Base-by-base conservation (phyloP, 2,113 vertebrate genomes). In the Cranoglanis bouderius region DNA sequence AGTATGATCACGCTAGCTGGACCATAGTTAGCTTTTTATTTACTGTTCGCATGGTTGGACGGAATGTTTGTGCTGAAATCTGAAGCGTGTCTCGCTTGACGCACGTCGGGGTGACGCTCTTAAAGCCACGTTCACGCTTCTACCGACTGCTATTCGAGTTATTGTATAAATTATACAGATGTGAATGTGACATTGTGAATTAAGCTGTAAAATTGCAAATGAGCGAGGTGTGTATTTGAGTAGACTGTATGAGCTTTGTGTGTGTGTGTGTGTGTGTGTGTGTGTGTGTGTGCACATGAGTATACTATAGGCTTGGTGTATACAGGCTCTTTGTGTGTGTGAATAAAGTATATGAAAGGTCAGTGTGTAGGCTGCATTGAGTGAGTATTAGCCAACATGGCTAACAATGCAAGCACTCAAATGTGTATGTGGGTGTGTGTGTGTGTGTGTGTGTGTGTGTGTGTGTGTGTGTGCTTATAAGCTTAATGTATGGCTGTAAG, bases 351-450 rank as follows among this genome's bases (percentile, higher is more conserved):
- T 85, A 85, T 67, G 61, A 67, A 67, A 55, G 61, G 61, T n/a
- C 40, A 85, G 40, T 85, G 83, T 85, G 46, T 67, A 85, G 49
- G 61, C 83, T 85, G 46, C 61, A 67, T 85, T 43, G 61, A 81
- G 77, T 81, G 77, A 81, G 16, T 81, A 49, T 49, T 80, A 49
- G 75, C 43, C 29, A n/a, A 80, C 46, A 80, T 51, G 77, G 46
- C 49, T 49, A 32, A 81, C 77, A 81, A 81, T 53, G n/a, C 46
- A 81, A n/a, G 77, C 77, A 53, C 77, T 80, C 49, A 49, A 16
- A 0, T 26, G 67, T 74, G 67, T 75, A 24, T 86, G 84, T 82
- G 12, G 70, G 86, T 40, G 81, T 59, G n/a, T 83, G 51, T 40
- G 81, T 59, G 51, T 40, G 55, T 29, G 21, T 32, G 59, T 46